Evolutionary conservation across 2,888 invertebrate genomes (phyloP).

Genomic region (Ennomos erosarius): DNA sequence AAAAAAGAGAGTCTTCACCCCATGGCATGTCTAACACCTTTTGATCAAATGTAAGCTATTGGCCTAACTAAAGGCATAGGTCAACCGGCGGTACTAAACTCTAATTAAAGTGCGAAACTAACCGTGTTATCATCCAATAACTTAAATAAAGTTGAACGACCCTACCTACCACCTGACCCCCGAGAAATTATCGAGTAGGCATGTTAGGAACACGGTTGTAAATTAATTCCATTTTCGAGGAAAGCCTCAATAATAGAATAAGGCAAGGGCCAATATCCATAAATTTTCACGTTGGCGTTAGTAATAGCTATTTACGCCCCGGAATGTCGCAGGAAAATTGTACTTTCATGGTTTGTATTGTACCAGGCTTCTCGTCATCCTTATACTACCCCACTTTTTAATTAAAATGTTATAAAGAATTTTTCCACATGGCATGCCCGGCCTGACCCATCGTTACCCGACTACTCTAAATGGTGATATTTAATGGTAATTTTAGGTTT

Average conservation of each 20-base stretch:
- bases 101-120: slow-evolving; percentile 6
- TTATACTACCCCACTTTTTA: too few species aligned
- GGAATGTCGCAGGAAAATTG: slow-evolving; percentile 5
- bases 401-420: too few species aligned
- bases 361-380: slow-evolving; percentile 2
- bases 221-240: slow-evolving; percentile 23
- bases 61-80: slow-evolving; percentile 4
- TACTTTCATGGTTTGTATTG: not conserved
- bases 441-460: too few species aligned
- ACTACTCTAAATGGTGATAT: too few species aligned
- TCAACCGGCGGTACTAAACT: not conserved
- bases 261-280: slow-evolving; percentile 13
- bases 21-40: not conserved
- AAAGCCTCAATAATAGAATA: slow-evolving; percentile 17
- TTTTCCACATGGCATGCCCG: too few species aligned
- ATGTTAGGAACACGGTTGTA: slow-evolving; percentile 11
- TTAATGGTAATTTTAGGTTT: too few species aligned
- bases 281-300: slow-evolving; percentile 12
- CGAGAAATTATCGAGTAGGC: slow-evolving; percentile 15
- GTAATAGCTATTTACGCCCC: slow-evolving; percentile 12
- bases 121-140: slow-evolving; percentile 9
- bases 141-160: slow-evolving; percentile 23
- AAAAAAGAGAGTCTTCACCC: too few species aligned
- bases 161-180: slow-evolving; percentile 13
- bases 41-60: slow-evolving; percentile 1